These are phyloP conservation scores for Enoplosus armatus DNA, from an alignment of 2,797 vertebrate genomes.

Conservation along the genomic window DNA sequence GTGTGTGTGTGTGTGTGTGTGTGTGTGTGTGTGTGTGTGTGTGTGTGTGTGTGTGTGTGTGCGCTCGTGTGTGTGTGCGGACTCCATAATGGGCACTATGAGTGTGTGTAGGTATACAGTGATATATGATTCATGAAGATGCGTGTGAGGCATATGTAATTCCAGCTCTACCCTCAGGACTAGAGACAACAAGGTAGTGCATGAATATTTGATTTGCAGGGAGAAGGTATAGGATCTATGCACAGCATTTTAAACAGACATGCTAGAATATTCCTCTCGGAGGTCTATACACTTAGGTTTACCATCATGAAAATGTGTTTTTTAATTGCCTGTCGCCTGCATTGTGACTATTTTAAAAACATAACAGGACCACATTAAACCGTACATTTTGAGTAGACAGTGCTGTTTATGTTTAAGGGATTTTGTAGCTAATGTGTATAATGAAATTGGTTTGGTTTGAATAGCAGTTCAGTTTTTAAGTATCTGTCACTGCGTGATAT, in stretches of 20 bases:
- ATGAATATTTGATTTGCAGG: constrained; percentile 89
- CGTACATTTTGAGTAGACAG: constrained; percentile 4
- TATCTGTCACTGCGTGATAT: not conserved
- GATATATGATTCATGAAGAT: constrained; percentile 89
- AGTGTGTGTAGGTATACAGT: constrained; percentile 83
- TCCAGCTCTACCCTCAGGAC: constrained; percentile 86
- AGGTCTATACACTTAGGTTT: constrained; percentile 65
- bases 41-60: constrained; percentile 26
- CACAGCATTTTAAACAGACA: constrained; percentile 86
- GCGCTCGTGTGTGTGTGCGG: constrained; percentile 22
- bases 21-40: constrained; percentile 65
- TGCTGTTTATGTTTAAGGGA: constrained; percentile 1
- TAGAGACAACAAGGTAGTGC: constrained; percentile 88
- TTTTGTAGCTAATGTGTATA: constrained; percentile 3
- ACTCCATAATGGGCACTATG: constrained; percentile 76
- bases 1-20: constrained; percentile 30
- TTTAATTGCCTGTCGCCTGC: constrained; percentile 58
- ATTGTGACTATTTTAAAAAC: constrained; percentile 29
- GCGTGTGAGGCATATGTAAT: constrained; percentile 87
- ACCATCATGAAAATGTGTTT: constrained; percentile 60
- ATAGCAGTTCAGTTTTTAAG: constrained; percentile 4
- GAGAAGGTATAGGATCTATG: constrained; percentile 87
- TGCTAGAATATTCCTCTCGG: constrained; percentile 59
- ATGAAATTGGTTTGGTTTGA: constrained; percentile 10
- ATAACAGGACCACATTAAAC: constrained; percentile 5